These are phyloP conservation scores for Tetropium fuscum DNA, from an alignment of 2,888 invertebrate genomes.

Conservation along the genomic window DNA sequence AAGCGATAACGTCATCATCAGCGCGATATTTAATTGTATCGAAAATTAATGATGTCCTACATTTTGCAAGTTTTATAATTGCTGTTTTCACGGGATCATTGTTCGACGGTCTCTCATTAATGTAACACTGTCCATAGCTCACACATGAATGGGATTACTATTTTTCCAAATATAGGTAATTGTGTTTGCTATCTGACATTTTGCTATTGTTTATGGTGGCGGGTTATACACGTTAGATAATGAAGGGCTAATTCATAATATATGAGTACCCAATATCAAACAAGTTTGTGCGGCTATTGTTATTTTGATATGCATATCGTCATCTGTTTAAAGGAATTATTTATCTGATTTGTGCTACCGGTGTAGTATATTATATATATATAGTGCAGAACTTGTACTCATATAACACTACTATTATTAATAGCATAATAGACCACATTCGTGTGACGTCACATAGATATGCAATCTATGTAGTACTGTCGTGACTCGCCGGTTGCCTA, in stretches of 20 bases:
- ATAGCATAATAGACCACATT: too few species aligned
- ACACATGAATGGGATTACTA: constrained; percentile 58
- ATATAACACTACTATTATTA: too few species aligned
- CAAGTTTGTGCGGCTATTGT: constrained; percentile 50
- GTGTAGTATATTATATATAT: too few species aligned
- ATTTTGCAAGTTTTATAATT: constrained; percentile 63
- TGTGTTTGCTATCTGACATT: constrained; percentile 62
- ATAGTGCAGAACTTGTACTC: too few species aligned
- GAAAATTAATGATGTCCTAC: constrained; percentile 58
- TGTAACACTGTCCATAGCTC: constrained; percentile 49
- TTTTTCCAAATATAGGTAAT: constrained; percentile 63
- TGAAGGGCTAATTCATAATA: constrained; percentile 54
- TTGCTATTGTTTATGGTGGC: constrained; percentile 58
- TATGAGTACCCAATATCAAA: constrained; percentile 53
- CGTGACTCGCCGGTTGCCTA: too few species aligned
- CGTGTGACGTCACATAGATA: too few species aligned
- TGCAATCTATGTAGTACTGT: too few species aligned
- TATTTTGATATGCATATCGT: constrained; percentile 42
- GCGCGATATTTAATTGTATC: constrained; percentile 31
- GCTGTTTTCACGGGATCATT: constrained; percentile 54
- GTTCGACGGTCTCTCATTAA: constrained; percentile 56
- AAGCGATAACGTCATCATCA: constrained; percentile 30
- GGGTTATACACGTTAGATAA: constrained; percentile 58
- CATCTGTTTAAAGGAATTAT: constrained; percentile 36
- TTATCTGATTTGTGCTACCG: constrained; percentile 3